A percentile compares a stretch with the other conserved stretches of the same genome.
Evolutionary conservation across 2,888 invertebrate species (phyloP).

Genomic region (Caradrina clavipalpis): DNA sequence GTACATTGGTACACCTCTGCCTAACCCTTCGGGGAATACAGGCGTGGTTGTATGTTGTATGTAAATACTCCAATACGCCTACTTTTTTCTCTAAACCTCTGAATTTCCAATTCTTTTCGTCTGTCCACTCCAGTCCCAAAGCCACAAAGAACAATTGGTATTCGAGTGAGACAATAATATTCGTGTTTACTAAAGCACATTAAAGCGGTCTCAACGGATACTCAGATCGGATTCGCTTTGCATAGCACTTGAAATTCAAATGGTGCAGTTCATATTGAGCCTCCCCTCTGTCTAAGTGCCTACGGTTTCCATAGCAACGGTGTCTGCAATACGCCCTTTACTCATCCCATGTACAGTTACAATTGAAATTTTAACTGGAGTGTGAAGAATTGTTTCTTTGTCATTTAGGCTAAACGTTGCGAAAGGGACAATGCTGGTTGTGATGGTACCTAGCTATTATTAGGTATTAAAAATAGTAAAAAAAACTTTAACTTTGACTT

Average conservation of each 20-base stretch:
- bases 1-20: no score
- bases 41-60: no score
- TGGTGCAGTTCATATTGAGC: slow-evolving; percentile 87
- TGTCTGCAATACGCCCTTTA: slow-evolving; percentile 64
- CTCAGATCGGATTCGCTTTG: slow-evolving; percentile 85
- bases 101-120: neutral
- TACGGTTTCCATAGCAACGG: slow-evolving; percentile 77
- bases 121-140: slow-evolving; percentile 28
- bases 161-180: slow-evolving; percentile 68
- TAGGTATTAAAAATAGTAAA: no score
- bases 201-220: slow-evolving; percentile 76
- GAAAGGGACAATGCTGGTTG: neutral
- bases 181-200: slow-evolving; percentile 74
- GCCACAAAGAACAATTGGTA: slow-evolving; percentile 54
- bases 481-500: no score
- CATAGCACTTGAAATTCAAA: slow-evolving; percentile 90
- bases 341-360: slow-evolving; percentile 46
- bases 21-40: no score
- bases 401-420: neutral
- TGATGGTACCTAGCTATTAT: neutral
- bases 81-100: neutral
- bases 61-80: neutral
- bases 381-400: slow-evolving; percentile 32
- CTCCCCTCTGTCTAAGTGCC: slow-evolving; percentile 82
- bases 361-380: slow-evolving; percentile 50